These are phyloP conservation scores for Andrena cerasifolii DNA, from an alignment of 1,140 invertebrate genomes.

Conservation along the genomic window DNA sequence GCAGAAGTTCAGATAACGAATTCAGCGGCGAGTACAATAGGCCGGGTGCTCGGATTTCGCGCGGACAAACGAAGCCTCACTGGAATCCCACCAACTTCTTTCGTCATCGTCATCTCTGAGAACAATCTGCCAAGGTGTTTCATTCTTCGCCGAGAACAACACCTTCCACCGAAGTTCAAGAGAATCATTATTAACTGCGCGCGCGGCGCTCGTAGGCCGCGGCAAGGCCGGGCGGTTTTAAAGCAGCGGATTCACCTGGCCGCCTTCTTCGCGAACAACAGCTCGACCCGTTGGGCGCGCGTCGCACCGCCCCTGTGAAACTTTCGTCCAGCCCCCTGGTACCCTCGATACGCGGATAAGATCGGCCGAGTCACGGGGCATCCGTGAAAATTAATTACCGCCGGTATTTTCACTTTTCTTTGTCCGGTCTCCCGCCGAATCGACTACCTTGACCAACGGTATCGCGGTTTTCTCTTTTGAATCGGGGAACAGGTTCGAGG, in stretches of 20 bases:
- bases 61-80: no score
- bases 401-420: conserved; percentile 21
- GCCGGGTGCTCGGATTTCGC: no score
- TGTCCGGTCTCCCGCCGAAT: background rate
- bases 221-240: conserved; percentile 28
- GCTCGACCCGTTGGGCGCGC: no score
- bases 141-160: background rate
- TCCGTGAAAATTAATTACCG: conserved; percentile 21
- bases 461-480: no score
- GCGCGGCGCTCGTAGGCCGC: conserved; percentile 19
- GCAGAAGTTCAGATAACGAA: no score
- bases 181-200: conserved; percentile 9
- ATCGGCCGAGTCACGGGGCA: background rate
- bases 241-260: conserved; percentile 27
- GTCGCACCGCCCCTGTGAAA: no score
- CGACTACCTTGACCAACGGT: no score
- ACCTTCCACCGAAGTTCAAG: conserved; percentile 23
- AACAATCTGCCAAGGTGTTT: background rate
- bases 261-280: no score
- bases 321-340: conserved; percentile 28
- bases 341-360: conserved; percentile 22
- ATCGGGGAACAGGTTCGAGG: no score
- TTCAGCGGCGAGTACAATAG: no score
- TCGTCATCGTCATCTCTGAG: no score
- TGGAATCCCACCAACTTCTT: no score